Evolutionary conservation across 2,113 vertebrate species (phyloP), one percentile per base, ranked within the genome.

Genomic region (Calidris pugnax): DNA sequence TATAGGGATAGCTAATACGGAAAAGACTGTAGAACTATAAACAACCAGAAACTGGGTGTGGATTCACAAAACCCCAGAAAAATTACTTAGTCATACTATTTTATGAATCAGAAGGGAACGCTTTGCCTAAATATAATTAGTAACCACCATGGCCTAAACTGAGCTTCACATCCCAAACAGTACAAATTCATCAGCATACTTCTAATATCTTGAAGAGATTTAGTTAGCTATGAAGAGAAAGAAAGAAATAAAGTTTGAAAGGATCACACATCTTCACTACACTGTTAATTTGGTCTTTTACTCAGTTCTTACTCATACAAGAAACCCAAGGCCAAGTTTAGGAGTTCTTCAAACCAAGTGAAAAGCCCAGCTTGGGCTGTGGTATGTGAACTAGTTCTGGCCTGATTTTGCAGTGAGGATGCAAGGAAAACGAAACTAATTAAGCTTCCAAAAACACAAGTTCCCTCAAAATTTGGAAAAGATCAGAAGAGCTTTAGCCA

Each of bases 391-490:
- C 27, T 32, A 48, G 12, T 73, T 85, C 63, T 80, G 12, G 23
- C 39, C 23, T 68, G 43, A 64, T 68, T 96, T 91, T 72, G 24
- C 79, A 73, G 35, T 74, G 45, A 83, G 13, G 27, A n/a, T 80
- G 39, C 37, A 77, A 19, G 62, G 75, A 77, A 76, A 87, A 57
- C 22, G 79, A 88, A 94, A 79, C 22, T 73, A 79, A 69, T 85
- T 86, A 48, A 83, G 30, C 33, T 91, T 90, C 33, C 71, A 72
- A 68, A 95, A 53, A 4, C 21, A 79, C 12, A 88, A 79, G 30
- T 53, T 90, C 21, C 45, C 24, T 66, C 39, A 85, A 83, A 88
- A 69, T 80, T 75, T 93, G 88, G 88, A 86, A 93, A 83, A 88
- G 41, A 80, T 86, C 33, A 45, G 57, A 57, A 73, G 7, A 73